Evolutionary conservation across 2,888 invertebrate species (phyloP), one percentile per base, ranked within the genome.

Genomic region (Leuctra nigra): DNA sequence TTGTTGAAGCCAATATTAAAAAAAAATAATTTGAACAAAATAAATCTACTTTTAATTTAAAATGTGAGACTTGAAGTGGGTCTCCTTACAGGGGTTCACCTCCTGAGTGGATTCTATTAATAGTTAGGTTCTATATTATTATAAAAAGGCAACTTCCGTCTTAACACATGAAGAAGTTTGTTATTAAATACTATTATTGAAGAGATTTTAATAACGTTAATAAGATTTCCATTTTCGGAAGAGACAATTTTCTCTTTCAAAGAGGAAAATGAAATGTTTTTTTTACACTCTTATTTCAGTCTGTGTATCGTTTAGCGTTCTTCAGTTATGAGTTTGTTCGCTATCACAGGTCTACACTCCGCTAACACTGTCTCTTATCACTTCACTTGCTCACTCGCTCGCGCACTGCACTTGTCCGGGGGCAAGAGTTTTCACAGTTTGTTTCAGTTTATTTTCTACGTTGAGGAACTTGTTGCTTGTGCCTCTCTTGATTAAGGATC

Each of bases 301-400:
- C 41, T 41, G 41, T 16, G 11, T 4, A 41, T 18, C 11, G 11
- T 6, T 29, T 29, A 7, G 29, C 11, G 29, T 6, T 16, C 41
- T 41, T 41, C 11, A 7, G 20, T 18, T 20, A 18, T 18, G 18
- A 41, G 6, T 41, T n/a, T 41, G 41, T 41, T 18, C 6, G 11
- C 41, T 54, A 54, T 54, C 55, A 54, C 55, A 46, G 55, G 33
- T 39, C 47, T 44, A 47, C 22, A 18, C 36, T 36, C 36, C 38
- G 29, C 20, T 50, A 7, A 29, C 29, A 7, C 11, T 29, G 29
- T 7, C 6, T 29, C 11, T n/a, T n/a, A n/a, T n/a, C n/a, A n/a
- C n/a, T n/a, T n/a, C n/a, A n/a, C n/a, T n/a, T n/a, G 6, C 29
- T 11, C 7, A 29, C 29, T 7, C 29, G 7, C 29, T 6, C 29